phyloP scores from a whole-genome alignment of 2,888 invertebrate species.

The Ametastegia equiseti region DNA sequence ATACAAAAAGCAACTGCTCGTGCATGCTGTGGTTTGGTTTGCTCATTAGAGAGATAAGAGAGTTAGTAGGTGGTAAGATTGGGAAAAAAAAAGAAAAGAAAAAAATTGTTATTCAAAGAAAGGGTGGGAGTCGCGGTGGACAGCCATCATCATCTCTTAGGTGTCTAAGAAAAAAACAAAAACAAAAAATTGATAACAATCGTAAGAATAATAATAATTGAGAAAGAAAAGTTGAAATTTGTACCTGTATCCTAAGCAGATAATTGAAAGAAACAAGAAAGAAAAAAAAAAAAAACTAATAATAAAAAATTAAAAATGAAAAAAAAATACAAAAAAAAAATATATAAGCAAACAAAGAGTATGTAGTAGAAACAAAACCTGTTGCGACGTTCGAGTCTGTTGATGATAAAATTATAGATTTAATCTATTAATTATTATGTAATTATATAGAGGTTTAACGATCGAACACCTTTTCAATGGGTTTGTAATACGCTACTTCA shows the following conservation, averaged over 20 bases:
- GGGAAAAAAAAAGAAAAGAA: background rate
- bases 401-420: constrained; percentile 50
- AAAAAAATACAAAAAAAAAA: constrained; percentile 6
- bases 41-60: constrained; percentile 65
- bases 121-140: constrained; percentile 29
- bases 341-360: constrained; percentile 3
- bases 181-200: constrained; percentile 31
- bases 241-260: constrained; percentile 69
- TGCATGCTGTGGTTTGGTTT: constrained; percentile 63
- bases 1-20: constrained; percentile 47
- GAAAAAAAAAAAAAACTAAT: constrained; percentile 5
- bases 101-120: background rate
- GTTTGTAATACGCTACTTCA: constrained; percentile 38
- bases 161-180: constrained; percentile 25
- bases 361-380: constrained; percentile 32
- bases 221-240: constrained; percentile 57
- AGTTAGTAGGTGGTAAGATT: constrained; percentile 43
- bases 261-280: constrained; percentile 49
- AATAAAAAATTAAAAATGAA: constrained; percentile 28
- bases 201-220: constrained; percentile 14
- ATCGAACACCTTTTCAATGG: constrained; percentile 53
- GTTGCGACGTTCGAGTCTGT: constrained; percentile 40
- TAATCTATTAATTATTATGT: constrained; percentile 61
- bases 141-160: constrained; percentile 15
- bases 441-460: constrained; percentile 63